phyloP scores from a whole-genome alignment of 2,888 invertebrate genomes.

The Tridacna gigas region DNA sequence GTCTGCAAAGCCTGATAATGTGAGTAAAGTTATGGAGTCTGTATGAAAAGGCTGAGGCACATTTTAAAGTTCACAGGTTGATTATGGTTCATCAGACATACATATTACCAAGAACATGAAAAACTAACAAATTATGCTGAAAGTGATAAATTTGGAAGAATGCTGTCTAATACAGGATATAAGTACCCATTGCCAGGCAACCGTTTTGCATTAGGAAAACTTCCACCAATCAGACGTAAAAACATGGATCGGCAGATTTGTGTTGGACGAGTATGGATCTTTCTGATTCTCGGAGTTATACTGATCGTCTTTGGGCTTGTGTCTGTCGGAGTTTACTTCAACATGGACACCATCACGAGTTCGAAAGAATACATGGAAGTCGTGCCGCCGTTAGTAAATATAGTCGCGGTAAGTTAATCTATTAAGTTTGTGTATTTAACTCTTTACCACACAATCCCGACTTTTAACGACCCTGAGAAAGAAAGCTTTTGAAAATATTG shows the following conservation, averaged over 20 bases:
- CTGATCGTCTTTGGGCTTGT: slow-evolving; percentile 89
- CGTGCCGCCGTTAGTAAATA: slow-evolving; percentile 97
- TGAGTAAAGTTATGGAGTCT: no score
- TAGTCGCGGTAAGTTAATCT: slow-evolving; percentile 90
- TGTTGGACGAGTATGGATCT: slow-evolving; percentile 87
- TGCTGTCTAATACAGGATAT: slow-evolving; percentile 19
- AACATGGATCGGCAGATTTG: slow-evolving; percentile 50
- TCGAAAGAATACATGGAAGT: slow-evolving; percentile 93
- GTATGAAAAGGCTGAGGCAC: no score
- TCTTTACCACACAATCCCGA: no score
- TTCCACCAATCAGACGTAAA: slow-evolving; percentile 39
- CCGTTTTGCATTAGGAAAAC: slow-evolving; percentile 30
- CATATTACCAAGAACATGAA: neutral
- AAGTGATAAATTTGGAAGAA: neutral
- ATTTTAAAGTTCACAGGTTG: no score
- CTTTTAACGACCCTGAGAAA: no score
- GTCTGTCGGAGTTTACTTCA: slow-evolving; percentile 92
- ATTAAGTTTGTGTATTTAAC: neutral
- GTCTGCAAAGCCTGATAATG: no score
- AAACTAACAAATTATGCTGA: neutral
- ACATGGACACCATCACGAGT: slow-evolving; percentile 92
- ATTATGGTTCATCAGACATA: no score
- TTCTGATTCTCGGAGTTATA: slow-evolving; percentile 91
- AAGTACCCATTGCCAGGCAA: slow-evolving; percentile 22
- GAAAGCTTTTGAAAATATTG: no score